These are phyloP conservation scores for Myiotriccus ornatus DNA, from an alignment of 2,797 vertebrate genomes.

Conservation along the genomic window DNA sequence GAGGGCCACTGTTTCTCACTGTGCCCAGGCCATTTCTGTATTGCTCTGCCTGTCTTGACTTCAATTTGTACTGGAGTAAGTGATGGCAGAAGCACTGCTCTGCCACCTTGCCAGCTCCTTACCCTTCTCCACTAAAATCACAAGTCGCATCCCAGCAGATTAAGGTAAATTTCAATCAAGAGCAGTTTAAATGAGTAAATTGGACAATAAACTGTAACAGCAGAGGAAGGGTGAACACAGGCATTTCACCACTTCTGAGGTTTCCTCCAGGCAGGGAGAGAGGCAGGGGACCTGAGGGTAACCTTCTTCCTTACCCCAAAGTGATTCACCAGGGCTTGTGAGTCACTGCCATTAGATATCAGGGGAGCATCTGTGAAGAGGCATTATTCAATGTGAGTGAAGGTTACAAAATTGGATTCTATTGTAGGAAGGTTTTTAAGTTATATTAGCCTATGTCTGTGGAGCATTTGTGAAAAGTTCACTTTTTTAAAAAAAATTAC, in stretches of 20 bases:
- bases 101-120: neutral
- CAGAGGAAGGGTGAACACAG: neutral
- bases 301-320: neutral
- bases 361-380: neutral
- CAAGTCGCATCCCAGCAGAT: neutral
- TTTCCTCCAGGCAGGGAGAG: neutral
- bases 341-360: conserved; percentile 12
- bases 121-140: neutral
- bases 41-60: neutral
- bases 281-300: neutral
- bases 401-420: conserved; percentile 9
- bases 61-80: neutral
- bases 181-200: neutral
- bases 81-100: neutral
- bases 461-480: neutral
- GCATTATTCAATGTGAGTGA: neutral
- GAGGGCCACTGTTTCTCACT: neutral
- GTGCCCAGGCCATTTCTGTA: neutral
- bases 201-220: neutral
- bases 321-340: neutral
- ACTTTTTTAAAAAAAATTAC: neutral
- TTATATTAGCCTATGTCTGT: neutral
- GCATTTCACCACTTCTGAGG: neutral
- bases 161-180: conserved; percentile 15
- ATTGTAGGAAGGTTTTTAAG: neutral